Evolutionary conservation across 2,888 invertebrate species (phyloP), one percentile per base, ranked within the genome.

Genomic region (Nomada flava): DNA sequence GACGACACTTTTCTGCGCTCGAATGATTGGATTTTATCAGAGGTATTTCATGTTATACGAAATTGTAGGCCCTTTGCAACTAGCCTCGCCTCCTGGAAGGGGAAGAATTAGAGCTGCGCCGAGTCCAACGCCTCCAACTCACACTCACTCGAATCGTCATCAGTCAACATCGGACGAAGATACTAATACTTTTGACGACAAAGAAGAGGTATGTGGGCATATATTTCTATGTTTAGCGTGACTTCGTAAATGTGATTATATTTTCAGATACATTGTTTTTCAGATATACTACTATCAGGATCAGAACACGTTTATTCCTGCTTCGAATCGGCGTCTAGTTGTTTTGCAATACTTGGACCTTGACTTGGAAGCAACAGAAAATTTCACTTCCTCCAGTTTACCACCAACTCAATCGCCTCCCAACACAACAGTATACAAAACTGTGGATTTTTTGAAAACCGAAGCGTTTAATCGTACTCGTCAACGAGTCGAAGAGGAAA

Each of bases 361-460:
- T 84, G 98, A 98, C 94, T 95, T 97, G 23, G 96, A 97, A 86
- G 94, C 95, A 0, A 94, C 95, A 0, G 93, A 93, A 81, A 93
- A 87, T 79, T 92, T 92, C 83, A 87, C 92, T 5, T 91, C 94
- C 0, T 91, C 93, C 0, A 92, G 94, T 78, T 92, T 94, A 59
- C 93, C 94, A 20, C 84, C 89, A 15, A 91, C 93, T 20, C 94
- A 94, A 75, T 93, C 94, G n/a, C 94, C 94, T 42, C 92, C 94
- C 53, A 94, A 94, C 83, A 94, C 94, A 18, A 89, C 97, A 0
- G 97, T 97, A 11, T 98, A 98, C 94, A 98, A 98, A 93, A 97
- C 97, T 1, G 98, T 99, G 0, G 98, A 99, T 94, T 98, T 98
- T 94, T 95, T 98, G 70, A 98, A 98, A 95, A 99, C 98, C 0